Base-by-base conservation (phyloP, 2,797 vertebrate genomes). In the Capromys pilorides region DNA sequence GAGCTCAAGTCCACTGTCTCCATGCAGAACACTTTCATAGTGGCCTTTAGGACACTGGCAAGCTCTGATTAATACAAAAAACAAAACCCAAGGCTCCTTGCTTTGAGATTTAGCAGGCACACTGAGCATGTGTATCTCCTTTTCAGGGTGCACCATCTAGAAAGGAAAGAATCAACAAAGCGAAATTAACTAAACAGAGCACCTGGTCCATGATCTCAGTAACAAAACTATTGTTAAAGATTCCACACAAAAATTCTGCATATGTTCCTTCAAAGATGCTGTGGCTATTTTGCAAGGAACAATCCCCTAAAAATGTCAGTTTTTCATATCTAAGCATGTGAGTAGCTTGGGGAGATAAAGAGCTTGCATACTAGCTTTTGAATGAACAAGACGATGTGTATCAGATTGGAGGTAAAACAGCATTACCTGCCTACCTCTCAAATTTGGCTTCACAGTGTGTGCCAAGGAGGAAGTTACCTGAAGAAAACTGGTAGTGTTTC, bases 381-480 rank as follows among this genome's bases (percentile, higher is more conserved):
- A 85, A 41, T 49, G 82, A 28, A 78, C 24, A 41, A 67, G 36
- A 16, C 1, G 1, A 62, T 26, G 36, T 69, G 5, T 26, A 61
- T 66, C 39, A 89, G 39, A 82, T 28, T 28, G n/a, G 85, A 66
- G 2, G 28, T 67, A 39, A 85, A 86, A 61, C 71, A 49, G 39
- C 5, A 45, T 19, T 80, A 36, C 67, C 28, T 41, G 5, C 69
- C 21, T 75, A 57, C 22, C 28, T 90, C 91, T 83, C 18, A 85
- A n/a, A 79, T 87, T 86, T 91, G 54, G 57, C 41, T 92, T 85
- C 80, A 88, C 73, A 91, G 87, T 71, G 33, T 89, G 28, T 67
- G 92, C 94, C 77, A 64, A 31, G 33, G 13, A 75, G 93, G 41
- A 75, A 78, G 62, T 64, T 49, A 87, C 14, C 69, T 14, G 13